Conservation (phyloP, 1,140 invertebrate genomes). For the Drosophila subpulchrella region DNA sequence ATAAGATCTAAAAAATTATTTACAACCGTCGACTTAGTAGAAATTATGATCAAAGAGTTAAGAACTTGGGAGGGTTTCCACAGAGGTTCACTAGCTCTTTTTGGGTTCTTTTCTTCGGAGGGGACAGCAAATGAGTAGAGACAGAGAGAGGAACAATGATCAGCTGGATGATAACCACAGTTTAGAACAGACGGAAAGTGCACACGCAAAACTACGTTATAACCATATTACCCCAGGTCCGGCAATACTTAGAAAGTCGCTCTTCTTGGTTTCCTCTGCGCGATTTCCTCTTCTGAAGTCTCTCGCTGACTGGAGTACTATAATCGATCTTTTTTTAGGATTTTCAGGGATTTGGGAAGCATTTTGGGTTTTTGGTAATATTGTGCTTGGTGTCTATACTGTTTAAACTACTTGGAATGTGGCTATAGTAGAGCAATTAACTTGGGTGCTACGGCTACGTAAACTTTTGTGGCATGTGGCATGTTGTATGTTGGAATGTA, state of each 20-base stretch:
- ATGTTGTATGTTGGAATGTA: conserved; percentile 47
- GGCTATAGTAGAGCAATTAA: conserved; percentile 44
- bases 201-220: conserved; percentile 49
- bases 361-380: conserved; percentile 19
- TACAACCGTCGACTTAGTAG: conserved; percentile 30
- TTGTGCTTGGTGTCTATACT: conserved; percentile 47
- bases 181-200: conserved; percentile 62
- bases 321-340: conserved; percentile 18
- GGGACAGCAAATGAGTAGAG: conserved; percentile 34
- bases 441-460: conserved; percentile 57
- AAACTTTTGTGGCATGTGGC: conserved; percentile 37
- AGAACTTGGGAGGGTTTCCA: background rate
- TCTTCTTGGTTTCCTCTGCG: conserved; percentile 26
- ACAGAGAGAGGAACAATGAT: conserved; percentile 58
- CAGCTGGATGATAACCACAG: conserved; percentile 55
- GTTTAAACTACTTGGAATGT: conserved; percentile 51
- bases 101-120: conserved; percentile 15
- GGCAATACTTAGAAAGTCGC: conserved; percentile 60
- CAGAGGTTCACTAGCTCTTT: conserved; percentile 34
- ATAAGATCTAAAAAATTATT: conserved; percentile 20
- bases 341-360: conserved; percentile 32
- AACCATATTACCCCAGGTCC: conserved; percentile 73
- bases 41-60: conserved; percentile 38
- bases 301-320: conserved; percentile 28
- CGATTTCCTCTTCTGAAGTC: conserved; percentile 25